These are phyloP conservation scores for Ecliptopera silaceata DNA, from an alignment of 2,888 invertebrate species.

Conservation along the genomic window DNA sequence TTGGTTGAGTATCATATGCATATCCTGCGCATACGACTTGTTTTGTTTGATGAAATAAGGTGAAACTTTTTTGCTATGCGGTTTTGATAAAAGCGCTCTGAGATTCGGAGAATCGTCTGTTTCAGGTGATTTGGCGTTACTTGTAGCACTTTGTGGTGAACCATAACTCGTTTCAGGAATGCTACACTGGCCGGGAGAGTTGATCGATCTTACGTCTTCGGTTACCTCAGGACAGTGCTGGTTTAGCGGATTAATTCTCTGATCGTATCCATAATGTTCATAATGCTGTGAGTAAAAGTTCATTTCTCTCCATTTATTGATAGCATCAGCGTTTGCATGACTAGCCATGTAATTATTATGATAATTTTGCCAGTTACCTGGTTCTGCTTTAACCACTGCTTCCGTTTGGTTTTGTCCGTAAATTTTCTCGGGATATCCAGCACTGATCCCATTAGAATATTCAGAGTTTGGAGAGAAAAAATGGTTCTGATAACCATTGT, in stretches of 20 bases:
- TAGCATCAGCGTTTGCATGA: slow-evolving; percentile 58
- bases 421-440: slow-evolving; percentile 48
- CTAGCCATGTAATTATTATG: slow-evolving; percentile 50
- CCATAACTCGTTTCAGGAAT: slow-evolving; percentile 67
- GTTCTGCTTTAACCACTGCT: slow-evolving; percentile 63
- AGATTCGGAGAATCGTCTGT: slow-evolving; percentile 81
- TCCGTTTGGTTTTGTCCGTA: slow-evolving; percentile 49
- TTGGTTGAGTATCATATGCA: slow-evolving; percentile 55
- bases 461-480: slow-evolving; percentile 57
- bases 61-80: slow-evolving; percentile 52
- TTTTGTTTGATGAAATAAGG: slow-evolving; percentile 59
- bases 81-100: slow-evolving; percentile 81
- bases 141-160: slow-evolving; percentile 64
- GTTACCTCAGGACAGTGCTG: slow-evolving; percentile 48
- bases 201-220: slow-evolving; percentile 59
- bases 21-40: slow-evolving; percentile 58
- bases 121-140: slow-evolving; percentile 60
- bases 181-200: slow-evolving; percentile 69
- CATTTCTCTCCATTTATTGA: slow-evolving; percentile 69
- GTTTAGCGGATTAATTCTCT: slow-evolving; percentile 47
- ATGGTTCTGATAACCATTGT: slow-evolving; percentile 58
- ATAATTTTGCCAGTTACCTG: slow-evolving; percentile 62
- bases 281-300: slow-evolving; percentile 64
- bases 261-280: slow-evolving; percentile 55
- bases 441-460: slow-evolving; percentile 51